phyloP scores from a whole-genome alignment of 2,797 vertebrate genomes.

The Chaenodraco wilsoni region DNA sequence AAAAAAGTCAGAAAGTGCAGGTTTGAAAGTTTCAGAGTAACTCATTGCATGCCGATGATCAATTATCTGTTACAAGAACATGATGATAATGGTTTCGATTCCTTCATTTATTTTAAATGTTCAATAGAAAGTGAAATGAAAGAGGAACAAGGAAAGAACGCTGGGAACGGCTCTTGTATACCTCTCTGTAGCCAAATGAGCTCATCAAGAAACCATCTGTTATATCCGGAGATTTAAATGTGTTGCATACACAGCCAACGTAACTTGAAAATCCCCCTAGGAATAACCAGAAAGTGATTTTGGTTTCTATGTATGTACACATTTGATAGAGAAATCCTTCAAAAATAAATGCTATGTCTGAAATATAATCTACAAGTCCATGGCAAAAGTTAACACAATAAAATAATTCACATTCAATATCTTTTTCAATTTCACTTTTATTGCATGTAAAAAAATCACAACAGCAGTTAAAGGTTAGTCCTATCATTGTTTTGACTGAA shows the following conservation, averaged over 20 bases:
- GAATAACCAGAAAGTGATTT: not conserved
- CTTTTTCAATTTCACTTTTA: not conserved
- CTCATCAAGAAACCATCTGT: not conserved
- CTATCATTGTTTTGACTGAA: not conserved
- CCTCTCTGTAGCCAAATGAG: not conserved
- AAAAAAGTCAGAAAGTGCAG: not conserved
- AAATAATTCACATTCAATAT: not conserved
- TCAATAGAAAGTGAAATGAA: not conserved
- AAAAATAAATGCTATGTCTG: not conserved
- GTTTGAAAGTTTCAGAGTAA: not conserved
- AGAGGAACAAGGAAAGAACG: not conserved
- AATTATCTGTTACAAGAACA: not conserved
- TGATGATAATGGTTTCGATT: no score
- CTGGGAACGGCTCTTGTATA: not conserved
- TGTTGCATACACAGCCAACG: not conserved
- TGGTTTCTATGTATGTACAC: not conserved
- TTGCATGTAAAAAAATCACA: not conserved
- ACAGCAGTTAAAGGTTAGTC: not conserved
- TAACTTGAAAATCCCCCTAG: not conserved
- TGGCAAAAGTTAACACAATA: not conserved
- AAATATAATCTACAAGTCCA: not conserved
- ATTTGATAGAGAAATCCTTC: not conserved
- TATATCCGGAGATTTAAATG: not conserved
- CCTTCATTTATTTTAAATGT: not conserved
- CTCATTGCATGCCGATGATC: not conserved